Evolutionary conservation across 2,113 vertebrate genomes (phyloP), one percentile per base, ranked within the genome.

Genomic region (Pomatostomus ruficeps): DNA sequence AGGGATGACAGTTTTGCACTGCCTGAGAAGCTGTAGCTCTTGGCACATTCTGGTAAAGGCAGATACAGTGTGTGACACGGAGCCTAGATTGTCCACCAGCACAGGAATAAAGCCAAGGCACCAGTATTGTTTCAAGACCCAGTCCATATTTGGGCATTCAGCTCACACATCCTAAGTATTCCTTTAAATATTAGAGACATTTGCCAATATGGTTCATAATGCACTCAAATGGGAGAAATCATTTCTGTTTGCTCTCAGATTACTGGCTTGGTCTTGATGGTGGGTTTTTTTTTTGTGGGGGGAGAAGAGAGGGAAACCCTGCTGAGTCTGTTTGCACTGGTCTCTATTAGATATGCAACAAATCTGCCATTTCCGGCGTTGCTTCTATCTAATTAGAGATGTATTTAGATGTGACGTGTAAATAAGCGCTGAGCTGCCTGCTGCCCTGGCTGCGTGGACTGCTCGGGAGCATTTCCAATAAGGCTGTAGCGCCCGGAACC

Each of bases 391-490:
- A 97, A 97, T 97, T 97, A 97, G 95, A 92, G 94, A 95, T 96
- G 97, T 97, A 97, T 96, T 97, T 97, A 96, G 96, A 97, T 94
- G 95, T 96, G 95, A 97, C 95, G 95, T 94, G 97, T 96, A 96
- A 97, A 96, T 96, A 97, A 94, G 95, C 77, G 73, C 94, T 91
- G 95, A 97, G 95, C 96, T 87, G 97, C 96, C 95, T 88, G 94
- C 93, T 88, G 82, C 96, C 97, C 96, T 89, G 96, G 95, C 96
- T 85, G 83, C 76, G 71, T 33, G 95, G 93, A 88, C 96, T 95
- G 95, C 97, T 97, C 86, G 92, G 96, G 95, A 98, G 97, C 96
- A 91, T 97, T 98, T 98, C 97, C 97, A 97, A 92, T 97, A 91
- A 97, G 95, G 96, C 96, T 96, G 95, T 94, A 98, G 88, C 85